Percentiles rank a stretch among this genome's conserved stretches.
Conservation (phyloP, 2,888 invertebrate genomes). For the Amiota minor region DNA sequence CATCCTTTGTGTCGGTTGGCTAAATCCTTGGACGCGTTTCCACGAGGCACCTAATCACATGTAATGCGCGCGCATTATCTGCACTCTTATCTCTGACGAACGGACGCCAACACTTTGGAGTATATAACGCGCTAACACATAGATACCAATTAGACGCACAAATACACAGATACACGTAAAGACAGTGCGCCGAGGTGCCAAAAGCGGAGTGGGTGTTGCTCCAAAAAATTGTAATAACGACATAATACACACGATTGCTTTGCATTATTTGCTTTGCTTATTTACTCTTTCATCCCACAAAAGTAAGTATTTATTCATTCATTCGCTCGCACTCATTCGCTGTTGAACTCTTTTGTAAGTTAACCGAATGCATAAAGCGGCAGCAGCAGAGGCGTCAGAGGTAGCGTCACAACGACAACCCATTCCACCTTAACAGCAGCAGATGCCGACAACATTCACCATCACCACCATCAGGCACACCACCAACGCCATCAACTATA, state of each 20-base stretch:
- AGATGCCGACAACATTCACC: constrained; percentile 10
- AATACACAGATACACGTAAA: constrained; percentile 38
- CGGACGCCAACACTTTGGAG: constrained; percentile 47
- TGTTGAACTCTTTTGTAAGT: neutral
- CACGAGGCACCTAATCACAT: constrained; percentile 70
- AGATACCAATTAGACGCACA: constrained; percentile 38
- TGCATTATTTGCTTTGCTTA: constrained; percentile 42
- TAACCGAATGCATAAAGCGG: neutral
- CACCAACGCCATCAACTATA: constrained; percentile 2
- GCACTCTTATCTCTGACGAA: constrained; percentile 66
- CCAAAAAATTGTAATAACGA: constrained; percentile 42
- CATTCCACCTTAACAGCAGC: constrained; percentile 49
- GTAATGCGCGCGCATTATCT: constrained; percentile 75
- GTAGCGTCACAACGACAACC: constrained; percentile 41
- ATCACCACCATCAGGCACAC: neutral
- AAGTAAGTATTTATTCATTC: neutral
- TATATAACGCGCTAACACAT: constrained; percentile 23
- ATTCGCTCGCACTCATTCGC: constrained; percentile 56
- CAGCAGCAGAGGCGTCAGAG: constrained; percentile 8
- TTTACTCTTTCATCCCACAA: constrained; percentile 67
- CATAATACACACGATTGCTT: constrained; percentile 48
- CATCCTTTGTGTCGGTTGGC: constrained; percentile 66
- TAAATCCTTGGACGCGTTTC: constrained; percentile 62
- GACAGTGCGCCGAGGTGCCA: constrained; percentile 56
- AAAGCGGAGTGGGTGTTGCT: constrained; percentile 61